These are phyloP conservation scores for Syngnathus rostellatus DNA, from an alignment of 2,797 vertebrate genomes.

Conservation along the genomic window DNA sequence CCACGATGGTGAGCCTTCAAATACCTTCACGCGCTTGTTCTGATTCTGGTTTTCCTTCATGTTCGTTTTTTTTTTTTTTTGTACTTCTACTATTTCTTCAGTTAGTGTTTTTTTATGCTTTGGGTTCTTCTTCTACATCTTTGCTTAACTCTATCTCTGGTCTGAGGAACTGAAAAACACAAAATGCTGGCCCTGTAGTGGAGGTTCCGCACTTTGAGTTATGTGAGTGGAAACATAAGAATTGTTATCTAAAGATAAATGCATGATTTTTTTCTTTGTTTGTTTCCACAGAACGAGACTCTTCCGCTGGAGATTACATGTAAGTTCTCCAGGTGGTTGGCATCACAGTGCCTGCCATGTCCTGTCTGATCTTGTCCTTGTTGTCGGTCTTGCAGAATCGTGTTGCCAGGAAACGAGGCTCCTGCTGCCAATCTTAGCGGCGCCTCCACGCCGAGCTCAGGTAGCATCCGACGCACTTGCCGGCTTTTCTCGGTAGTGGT, in stretches of 20 bases:
- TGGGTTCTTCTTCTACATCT: not conserved
- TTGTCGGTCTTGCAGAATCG: conserved; percentile 32
- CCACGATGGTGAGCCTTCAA: conserved; percentile 25
- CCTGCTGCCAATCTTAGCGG: conserved; percentile 19
- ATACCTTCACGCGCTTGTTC: not conserved
- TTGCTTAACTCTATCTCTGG: not conserved
- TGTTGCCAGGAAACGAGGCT: conserved; percentile 27
- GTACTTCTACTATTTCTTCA: not conserved
- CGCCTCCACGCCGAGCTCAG: conserved; percentile 48
- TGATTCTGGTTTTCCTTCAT: not conserved
- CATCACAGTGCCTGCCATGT: not conserved
- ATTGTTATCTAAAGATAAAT: too few relatives aligned
- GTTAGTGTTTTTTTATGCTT: not conserved
- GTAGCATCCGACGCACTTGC: conserved; percentile 12
- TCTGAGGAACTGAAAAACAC: not conserved
- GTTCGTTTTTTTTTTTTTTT: not conserved
- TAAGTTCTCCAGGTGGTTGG: conserved; percentile 19
- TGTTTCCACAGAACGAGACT: conserved; percentile 21
- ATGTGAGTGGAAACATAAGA: not conserved
- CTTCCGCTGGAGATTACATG: conserved; percentile 43
- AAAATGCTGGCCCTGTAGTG: not conserved
- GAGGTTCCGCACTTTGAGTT: too few relatives aligned
- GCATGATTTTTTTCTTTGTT: not conserved
- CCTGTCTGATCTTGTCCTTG: not conserved
- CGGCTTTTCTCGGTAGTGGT: not conserved